phyloP scores from a whole-genome alignment of 2,888 invertebrate species.

The Rhopalosiphum nymphaeae region DNA sequence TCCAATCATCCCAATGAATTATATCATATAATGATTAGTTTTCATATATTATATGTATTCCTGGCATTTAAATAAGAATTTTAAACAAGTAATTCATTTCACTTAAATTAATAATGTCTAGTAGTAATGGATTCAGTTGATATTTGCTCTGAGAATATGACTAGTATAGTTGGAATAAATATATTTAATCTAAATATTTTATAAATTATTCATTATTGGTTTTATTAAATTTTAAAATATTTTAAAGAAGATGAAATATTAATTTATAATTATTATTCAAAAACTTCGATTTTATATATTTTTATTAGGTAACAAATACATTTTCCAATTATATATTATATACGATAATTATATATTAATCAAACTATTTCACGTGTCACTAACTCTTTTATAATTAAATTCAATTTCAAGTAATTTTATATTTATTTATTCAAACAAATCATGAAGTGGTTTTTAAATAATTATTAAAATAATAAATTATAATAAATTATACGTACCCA shows the following conservation, averaged over 20 bases:
- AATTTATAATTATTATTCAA: not conserved
- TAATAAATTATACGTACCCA: slow-evolving; percentile 23
- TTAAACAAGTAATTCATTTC: not conserved
- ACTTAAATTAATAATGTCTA: not conserved
- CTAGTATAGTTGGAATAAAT: not conserved
- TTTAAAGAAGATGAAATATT: not conserved
- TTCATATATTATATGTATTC: not conserved
- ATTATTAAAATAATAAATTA: slow-evolving; percentile 22
- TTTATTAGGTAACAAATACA: too few relatives aligned
- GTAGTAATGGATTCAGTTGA: not conserved
- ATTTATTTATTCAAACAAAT: not conserved
- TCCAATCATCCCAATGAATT: not conserved
- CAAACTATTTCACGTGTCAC: not conserved
- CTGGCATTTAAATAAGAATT: not conserved
- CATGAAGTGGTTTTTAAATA: not conserved
- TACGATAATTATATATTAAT: not conserved
- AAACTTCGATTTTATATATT: not conserved
- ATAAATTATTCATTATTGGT: not conserved
- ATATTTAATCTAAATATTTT: not conserved
- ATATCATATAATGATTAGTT: too few relatives aligned
- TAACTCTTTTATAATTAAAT: not conserved
- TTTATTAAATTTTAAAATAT: not conserved
- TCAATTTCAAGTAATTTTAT: not conserved
- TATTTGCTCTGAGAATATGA: not conserved
- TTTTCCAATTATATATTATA: not conserved